phyloP scores from a whole-genome alignment of 2,888 invertebrate species.

The Stenurella melanura region DNA sequence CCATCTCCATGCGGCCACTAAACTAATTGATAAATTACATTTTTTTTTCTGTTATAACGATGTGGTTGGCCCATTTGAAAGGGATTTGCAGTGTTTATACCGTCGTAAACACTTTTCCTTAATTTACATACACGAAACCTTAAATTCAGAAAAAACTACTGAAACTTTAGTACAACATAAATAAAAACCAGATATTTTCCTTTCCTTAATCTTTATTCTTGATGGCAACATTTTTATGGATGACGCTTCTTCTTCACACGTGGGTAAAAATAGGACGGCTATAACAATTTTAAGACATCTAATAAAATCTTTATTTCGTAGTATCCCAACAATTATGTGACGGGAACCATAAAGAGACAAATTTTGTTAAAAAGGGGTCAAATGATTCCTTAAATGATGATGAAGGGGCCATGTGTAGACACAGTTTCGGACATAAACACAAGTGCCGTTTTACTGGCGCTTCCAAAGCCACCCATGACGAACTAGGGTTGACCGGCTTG shows the following conservation, averaged over 20 bases:
- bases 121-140: conserved; percentile 6
- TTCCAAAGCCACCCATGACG: conserved; percentile 45
- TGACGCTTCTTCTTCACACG: conserved; percentile 55
- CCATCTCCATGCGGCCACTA: too few species aligned
- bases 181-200: conserved; percentile 25
- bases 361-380: conserved; percentile 55
- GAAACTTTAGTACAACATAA: conserved; percentile 12
- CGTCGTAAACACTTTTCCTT: not conserved
- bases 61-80: not conserved
- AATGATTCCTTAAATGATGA: conserved; percentile 50
- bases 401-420: conserved; percentile 57
- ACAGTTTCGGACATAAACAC: conserved; percentile 52
- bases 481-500: conserved; percentile 38
- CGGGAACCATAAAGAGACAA: conserved; percentile 54
- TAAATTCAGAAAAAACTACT: conserved; percentile 7
- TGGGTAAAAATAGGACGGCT: conserved; percentile 59
- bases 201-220: conserved; percentile 18
- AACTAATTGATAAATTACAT: too few species aligned
- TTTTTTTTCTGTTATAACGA: not conserved
- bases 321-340: conserved; percentile 50
- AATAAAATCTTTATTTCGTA: conserved; percentile 62
- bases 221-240: conserved; percentile 14
- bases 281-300: conserved; percentile 57
- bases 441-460: conserved; percentile 53
- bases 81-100: conserved; percentile 3